Evolutionary conservation across 2,888 invertebrate genomes (phyloP).

Genomic region (Drosophila longiperda): DNA sequence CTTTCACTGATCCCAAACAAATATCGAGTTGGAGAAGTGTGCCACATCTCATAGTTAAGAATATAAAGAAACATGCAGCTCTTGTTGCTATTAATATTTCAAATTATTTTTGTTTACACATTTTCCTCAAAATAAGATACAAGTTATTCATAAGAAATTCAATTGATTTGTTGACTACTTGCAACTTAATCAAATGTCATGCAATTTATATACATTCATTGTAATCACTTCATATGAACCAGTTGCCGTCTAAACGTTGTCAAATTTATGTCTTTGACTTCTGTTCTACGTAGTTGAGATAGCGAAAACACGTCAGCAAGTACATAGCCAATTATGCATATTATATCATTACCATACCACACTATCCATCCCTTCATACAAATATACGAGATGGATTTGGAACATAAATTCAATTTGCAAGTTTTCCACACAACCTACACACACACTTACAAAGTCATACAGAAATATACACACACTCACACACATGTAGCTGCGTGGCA

Average conservation of each 20-base stretch:
- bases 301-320: slow-evolving; percentile 26
- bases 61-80: neutral
- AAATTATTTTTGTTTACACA: neutral
- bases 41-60: neutral
- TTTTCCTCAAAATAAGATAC: neutral
- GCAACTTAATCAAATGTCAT: neutral
- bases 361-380: neutral
- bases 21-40: no score
- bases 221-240: neutral
- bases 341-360: neutral
- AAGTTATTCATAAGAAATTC: neutral
- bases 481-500: neutral
- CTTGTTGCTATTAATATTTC: neutral
- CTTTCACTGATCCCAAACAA: no score
- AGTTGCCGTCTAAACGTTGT: neutral
- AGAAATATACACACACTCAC: neutral
- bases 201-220: neutral
- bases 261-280: slow-evolving; percentile 5
- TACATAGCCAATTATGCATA: neutral
- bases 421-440: slow-evolving; percentile 21
- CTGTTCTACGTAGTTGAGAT: slow-evolving; percentile 45
- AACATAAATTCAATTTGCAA: slow-evolving; percentile 32
- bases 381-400: neutral
- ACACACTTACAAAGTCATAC: neutral
- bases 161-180: neutral